phyloP scores from a whole-genome alignment of 2,888 invertebrate genomes.

The Himalopsyche kuldschensis region DNA sequence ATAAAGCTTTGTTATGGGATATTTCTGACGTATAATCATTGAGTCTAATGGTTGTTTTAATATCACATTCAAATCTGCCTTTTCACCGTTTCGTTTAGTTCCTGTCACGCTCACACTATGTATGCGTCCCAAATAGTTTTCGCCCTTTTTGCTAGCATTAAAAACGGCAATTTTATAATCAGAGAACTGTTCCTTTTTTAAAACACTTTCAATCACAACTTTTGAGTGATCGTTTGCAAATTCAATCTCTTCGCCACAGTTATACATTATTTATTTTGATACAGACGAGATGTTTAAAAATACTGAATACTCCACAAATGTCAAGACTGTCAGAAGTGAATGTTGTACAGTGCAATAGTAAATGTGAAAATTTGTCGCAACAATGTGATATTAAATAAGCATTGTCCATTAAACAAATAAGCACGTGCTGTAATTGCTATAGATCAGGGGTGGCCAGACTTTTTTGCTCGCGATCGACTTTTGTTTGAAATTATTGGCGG shows the following conservation, averaged over 20 bases:
- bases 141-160: constrained; percentile 8
- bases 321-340: too few species aligned
- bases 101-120: constrained; percentile 10
- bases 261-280: neutral
- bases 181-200: constrained; percentile 2
- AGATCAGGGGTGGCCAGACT: too few species aligned
- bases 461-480: too few species aligned
- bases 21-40: neutral
- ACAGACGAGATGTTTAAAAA: neutral
- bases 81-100: neutral
- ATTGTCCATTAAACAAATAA: too few species aligned
- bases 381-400: too few species aligned
- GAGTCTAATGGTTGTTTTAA: constrained; percentile 14
- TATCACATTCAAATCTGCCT: constrained; percentile 2
- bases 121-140: constrained; percentile 27
- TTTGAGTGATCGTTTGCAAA: constrained; percentile 3
- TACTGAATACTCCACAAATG: too few species aligned
- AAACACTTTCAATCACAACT: neutral
- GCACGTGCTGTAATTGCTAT: too few species aligned
- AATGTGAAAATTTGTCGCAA: too few species aligned
- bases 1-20: constrained; percentile 11
- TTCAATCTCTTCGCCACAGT: neutral
- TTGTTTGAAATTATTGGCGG: too few species aligned
- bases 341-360: too few species aligned
- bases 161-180: constrained; percentile 1